Evolutionary conservation across 2,888 invertebrate species (phyloP).

Genomic region (Cephus runcator): DNA sequence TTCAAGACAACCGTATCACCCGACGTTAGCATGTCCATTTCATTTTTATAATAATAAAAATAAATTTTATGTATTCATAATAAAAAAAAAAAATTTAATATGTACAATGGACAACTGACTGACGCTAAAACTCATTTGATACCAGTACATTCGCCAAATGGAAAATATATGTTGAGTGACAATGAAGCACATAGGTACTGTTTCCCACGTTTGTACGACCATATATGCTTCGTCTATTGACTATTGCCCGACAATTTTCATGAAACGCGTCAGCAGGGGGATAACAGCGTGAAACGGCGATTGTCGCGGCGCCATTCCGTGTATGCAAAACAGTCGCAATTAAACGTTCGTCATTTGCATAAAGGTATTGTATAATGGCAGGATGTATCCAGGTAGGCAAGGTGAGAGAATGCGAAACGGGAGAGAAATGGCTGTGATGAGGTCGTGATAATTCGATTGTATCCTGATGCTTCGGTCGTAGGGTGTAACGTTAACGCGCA

Average conservation of each 20-base stretch:
- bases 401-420: constrained; percentile 12
- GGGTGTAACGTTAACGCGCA: not conserved
- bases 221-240: not conserved
- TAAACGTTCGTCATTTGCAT: constrained; percentile 22
- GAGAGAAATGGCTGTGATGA: constrained; percentile 33
- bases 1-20: not conserved
- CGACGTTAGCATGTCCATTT: not conserved
- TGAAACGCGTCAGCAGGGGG: not conserved
- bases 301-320: not conserved
- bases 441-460: constrained; percentile 42
- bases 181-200: not conserved
- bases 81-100: not conserved
- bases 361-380: constrained; percentile 19
- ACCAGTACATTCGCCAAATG: not conserved
- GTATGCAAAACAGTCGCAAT: constrained; percentile 23
- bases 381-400: not conserved
- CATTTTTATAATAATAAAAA: not conserved
- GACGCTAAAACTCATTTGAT: not conserved
- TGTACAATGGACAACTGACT: not conserved
- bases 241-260: not conserved
- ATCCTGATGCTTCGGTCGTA: constrained; percentile 29
- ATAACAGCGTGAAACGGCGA: not conserved
- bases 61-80: not conserved
- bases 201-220: not conserved
- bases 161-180: not conserved